Conservation (phyloP, 2,797 vertebrate genomes). For the Naso thynnoides region DNA sequence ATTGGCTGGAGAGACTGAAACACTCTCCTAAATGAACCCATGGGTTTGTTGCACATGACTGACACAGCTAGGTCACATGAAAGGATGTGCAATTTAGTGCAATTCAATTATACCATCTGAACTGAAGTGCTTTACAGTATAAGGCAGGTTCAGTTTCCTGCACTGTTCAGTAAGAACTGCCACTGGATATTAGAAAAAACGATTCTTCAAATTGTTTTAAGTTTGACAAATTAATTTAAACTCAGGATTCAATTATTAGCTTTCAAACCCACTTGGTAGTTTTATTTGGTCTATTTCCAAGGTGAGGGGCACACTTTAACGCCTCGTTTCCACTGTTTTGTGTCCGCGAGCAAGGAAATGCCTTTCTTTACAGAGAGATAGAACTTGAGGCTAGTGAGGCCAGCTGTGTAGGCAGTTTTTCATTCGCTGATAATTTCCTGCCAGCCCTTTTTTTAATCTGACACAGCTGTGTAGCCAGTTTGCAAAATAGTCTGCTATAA, state of each 20-base stretch:
- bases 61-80: conserved; percentile 46
- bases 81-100: conserved; percentile 13
- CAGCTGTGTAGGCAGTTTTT: too few relatives aligned
- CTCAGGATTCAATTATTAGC: background rate
- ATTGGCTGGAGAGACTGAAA: conserved; percentile 50
- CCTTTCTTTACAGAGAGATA: too few relatives aligned
- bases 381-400: too few relatives aligned
- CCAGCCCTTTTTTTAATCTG: too few relatives aligned
- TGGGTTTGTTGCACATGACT: conserved; percentile 39
- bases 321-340: too few relatives aligned
- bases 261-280: background rate
- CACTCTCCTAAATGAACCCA: conserved; percentile 58
- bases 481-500: too few relatives aligned
- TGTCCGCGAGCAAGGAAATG: too few relatives aligned
- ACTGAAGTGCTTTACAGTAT: background rate
- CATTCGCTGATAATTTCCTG: too few relatives aligned
- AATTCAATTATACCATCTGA: conserved; percentile 22
- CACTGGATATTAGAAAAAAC: background rate
- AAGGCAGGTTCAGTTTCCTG: conserved; percentile 6
- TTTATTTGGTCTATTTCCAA: background rate
- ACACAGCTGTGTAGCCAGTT: too few relatives aligned
- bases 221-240: background rate
- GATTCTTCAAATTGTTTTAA: background rate
- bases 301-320: background rate
- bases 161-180: conserved; percentile 4